Evolutionary conservation across 2,888 invertebrate genomes (phyloP).

Genomic region (Bibio marci): DNA sequence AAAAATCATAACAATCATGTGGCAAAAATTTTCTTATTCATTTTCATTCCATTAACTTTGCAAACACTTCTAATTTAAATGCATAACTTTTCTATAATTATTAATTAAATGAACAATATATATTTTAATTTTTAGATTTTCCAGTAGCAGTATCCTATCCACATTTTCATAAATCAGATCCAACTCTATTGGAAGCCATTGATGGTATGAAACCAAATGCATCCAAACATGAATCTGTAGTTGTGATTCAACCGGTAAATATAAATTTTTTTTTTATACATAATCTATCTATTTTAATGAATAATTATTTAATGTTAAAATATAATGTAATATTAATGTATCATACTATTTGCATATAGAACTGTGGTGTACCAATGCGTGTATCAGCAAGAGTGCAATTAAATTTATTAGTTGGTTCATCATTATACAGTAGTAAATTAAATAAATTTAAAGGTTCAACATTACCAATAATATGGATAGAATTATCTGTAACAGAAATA

Average conservation of each 20-base stretch:
- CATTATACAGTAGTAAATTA: constrained; percentile 41
- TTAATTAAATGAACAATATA: no score
- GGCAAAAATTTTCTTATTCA: no score
- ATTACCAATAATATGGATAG: constrained; percentile 55
- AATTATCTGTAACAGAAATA: constrained; percentile 32
- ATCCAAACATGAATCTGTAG: constrained; percentile 31
- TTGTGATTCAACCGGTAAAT: constrained; percentile 57
- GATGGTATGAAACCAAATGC: constrained; percentile 44
- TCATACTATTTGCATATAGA: constrained; percentile 24
- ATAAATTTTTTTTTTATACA: constrained; percentile 8
- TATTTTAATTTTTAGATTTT: constrained; percentile 38
- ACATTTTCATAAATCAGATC: constrained; percentile 50
- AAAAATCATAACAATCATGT: no score
- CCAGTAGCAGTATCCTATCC: constrained; percentile 59
- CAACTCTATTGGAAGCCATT: constrained; percentile 35
- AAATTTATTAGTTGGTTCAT: constrained; percentile 48
- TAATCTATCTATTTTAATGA: background rate
- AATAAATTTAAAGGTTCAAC: constrained; percentile 42
- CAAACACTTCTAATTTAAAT: no score
- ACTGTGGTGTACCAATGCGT: constrained; percentile 45
- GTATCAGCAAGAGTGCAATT: constrained; percentile 50
- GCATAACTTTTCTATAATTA: no score
- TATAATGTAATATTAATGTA: background rate
- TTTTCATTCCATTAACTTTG: no score
- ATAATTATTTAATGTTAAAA: no score